Conservation (phyloP, 2,113 vertebrate genomes). For the Candoia aspera region DNA sequence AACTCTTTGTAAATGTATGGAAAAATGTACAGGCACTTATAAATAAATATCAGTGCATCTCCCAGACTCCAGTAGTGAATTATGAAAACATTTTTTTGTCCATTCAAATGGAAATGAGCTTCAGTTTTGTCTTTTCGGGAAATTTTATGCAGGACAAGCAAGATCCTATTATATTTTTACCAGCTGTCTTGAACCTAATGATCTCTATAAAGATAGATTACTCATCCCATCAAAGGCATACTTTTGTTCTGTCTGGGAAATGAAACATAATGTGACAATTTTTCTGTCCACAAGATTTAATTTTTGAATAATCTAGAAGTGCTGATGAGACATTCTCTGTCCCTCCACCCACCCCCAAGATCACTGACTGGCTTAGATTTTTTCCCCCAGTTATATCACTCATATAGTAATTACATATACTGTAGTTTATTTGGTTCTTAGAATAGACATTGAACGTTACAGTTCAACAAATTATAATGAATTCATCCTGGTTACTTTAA, state of each 20-base stretch:
- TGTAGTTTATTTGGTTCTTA: constrained; percentile 75
- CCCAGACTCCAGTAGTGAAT: constrained; percentile 33
- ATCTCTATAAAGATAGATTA: constrained; percentile 70
- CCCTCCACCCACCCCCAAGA: constrained; percentile 39
- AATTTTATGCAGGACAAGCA: constrained; percentile 68
- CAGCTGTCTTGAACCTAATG: constrained; percentile 67
- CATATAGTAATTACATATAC: constrained; percentile 73
- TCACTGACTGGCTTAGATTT: constrained; percentile 58
- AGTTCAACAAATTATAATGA: constrained; percentile 74
- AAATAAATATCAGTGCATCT: background rate
- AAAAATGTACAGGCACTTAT: background rate
- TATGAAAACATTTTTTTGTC: constrained; percentile 60
- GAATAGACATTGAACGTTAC: constrained; percentile 72
- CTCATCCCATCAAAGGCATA: constrained; percentile 60
- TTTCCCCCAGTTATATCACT: constrained; percentile 63
- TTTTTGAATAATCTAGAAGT: constrained; percentile 66
- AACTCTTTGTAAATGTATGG: background rate
- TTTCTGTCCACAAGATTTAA: constrained; percentile 57
- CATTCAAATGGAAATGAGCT: constrained; percentile 66
- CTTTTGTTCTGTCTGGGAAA: constrained; percentile 63
- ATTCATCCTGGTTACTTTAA: constrained; percentile 64
- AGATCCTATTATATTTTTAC: constrained; percentile 73
- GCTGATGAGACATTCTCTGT: constrained; percentile 13
- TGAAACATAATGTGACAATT: constrained; percentile 60
- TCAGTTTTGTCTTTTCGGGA: constrained; percentile 68